These are phyloP conservation scores for Euspilapteryx auroguttella DNA, from an alignment of 2,888 invertebrate genomes.

Conservation along the genomic window DNA sequence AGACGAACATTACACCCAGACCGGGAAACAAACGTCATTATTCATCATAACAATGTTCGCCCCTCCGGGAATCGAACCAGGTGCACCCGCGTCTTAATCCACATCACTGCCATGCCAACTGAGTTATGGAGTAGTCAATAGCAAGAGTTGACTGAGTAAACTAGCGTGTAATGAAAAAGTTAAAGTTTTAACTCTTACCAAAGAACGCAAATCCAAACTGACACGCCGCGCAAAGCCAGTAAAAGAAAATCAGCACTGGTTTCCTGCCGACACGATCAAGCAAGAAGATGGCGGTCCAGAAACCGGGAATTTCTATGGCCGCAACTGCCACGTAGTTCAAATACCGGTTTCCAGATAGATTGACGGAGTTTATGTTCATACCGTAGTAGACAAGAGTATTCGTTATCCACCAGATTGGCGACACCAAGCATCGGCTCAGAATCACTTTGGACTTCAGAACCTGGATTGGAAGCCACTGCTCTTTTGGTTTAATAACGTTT, in stretches of 20 bases:
- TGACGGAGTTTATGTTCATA: slow-evolving; percentile 65
- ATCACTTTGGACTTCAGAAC: slow-evolving; percentile 16
- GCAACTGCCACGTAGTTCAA: slow-evolving; percentile 65
- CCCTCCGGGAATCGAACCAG: no score
- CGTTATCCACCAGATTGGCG: slow-evolving; percentile 66
- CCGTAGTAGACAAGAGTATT: slow-evolving; percentile 70
- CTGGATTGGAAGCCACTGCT: slow-evolving; percentile 25
- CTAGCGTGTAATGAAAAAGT: no score
- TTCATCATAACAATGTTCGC: no score
- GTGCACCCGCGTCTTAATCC: no score
- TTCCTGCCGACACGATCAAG: slow-evolving; percentile 64
- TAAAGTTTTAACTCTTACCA: no score
- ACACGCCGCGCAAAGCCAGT: slow-evolving; percentile 63
- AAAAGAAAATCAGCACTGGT: slow-evolving; percentile 56
- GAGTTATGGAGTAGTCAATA: no score
- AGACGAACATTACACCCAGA: no score
- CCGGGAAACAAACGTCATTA: no score
- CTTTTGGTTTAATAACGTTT: slow-evolving; percentile 21
- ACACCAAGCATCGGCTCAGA: slow-evolving; percentile 19
- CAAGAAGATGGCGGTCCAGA: slow-evolving; percentile 59
- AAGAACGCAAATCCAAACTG: slow-evolving; percentile 64
- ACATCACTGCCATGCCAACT: no score
- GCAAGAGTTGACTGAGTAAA: no score
- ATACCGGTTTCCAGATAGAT: slow-evolving; percentile 65
- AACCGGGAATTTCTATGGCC: slow-evolving; percentile 70